Base-by-base conservation (phyloP, 2,113 vertebrate species). In the Hippoglossus stenolepis region DNA sequence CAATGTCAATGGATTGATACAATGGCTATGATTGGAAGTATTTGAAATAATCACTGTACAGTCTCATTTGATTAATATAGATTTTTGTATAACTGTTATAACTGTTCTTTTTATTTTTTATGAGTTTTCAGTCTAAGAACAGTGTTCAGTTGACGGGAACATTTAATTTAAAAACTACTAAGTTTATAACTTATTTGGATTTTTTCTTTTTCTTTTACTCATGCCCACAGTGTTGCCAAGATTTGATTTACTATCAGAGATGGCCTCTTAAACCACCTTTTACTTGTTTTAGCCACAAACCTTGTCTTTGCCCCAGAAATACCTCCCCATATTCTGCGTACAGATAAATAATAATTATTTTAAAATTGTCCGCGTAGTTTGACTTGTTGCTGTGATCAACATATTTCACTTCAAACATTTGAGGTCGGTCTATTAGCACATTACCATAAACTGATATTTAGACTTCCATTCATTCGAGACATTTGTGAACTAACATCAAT, bases 201-300 rank as follows among this genome's bases (percentile, higher is more conserved):
- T 38, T 38, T 28, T 5, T 43, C n/a, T 75, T 73, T 65, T 79
- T 79, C 23, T 90, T 90, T 90, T 85, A 87, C 70, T 73, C 45
- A 68, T 51, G 10, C 28, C 72, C 38, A 45, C 76, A 82, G 35
- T 75, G 49, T 82, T 79, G 13, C 57, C 53, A 73, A 47, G 65
- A 82, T 79, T 82, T 70, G 26, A 77, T 85, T 70, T 73, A 68
- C 75, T 74, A 49, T 79, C 77, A 69, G 58, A 80, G 75, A 83
- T 9, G 7, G 60, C 76, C 63, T 92, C 87, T 91, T 90, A 84
- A 89, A 82, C 26, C 79, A 87, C 65, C 54, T 76, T 92, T 93
- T 89, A 92, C 74, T 89, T 82, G 31, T 91, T 89, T 90, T 67
- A n/a, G 63, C 57, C 20, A 75, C 72, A 69, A 66, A 65, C 75